These are phyloP conservation scores for Ichneumoninae sp. DNA, from an alignment of 2,888 invertebrate species.

Conservation along the genomic window DNA sequence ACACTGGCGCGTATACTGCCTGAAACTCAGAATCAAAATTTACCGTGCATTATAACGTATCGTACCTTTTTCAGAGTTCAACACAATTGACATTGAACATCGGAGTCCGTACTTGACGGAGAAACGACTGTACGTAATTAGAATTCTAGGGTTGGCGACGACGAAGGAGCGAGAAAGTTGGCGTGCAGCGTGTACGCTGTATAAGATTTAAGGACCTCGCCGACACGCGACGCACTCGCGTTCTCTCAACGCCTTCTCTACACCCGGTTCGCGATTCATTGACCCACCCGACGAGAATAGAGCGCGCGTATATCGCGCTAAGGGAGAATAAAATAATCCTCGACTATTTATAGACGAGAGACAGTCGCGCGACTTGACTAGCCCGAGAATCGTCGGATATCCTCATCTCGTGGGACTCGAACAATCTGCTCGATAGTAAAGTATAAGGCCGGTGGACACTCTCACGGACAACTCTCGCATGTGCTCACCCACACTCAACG, in stretches of 20 bases:
- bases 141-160: constrained; percentile 57
- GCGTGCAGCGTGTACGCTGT: constrained; percentile 21
- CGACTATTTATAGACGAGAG: constrained; percentile 58
- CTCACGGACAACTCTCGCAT: background rate
- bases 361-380: constrained; percentile 44
- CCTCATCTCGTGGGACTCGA: constrained; percentile 9
- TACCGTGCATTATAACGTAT: background rate
- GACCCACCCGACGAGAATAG: constrained; percentile 85
- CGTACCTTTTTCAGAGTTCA: constrained; percentile 1
- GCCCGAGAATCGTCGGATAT: constrained; percentile 50
- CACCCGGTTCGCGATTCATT: constrained; percentile 77
- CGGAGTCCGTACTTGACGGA: background rate
- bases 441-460: background rate
- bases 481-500: too few species aligned
- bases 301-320: constrained; percentile 61
- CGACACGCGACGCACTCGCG: constrained; percentile 21
- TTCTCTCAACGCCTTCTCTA: constrained; percentile 14
- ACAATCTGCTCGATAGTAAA: background rate
- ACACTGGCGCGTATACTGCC: constrained; percentile 82
- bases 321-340: constrained; percentile 60
- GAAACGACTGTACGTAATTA: constrained; percentile 40
- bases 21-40: constrained; percentile 71
- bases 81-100: constrained; percentile 34
- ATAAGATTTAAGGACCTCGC: constrained; percentile 57
- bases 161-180: constrained; percentile 50